Base-by-base conservation (phyloP, 2,113 vertebrate genomes). In the Glaucomys volans region DNA sequence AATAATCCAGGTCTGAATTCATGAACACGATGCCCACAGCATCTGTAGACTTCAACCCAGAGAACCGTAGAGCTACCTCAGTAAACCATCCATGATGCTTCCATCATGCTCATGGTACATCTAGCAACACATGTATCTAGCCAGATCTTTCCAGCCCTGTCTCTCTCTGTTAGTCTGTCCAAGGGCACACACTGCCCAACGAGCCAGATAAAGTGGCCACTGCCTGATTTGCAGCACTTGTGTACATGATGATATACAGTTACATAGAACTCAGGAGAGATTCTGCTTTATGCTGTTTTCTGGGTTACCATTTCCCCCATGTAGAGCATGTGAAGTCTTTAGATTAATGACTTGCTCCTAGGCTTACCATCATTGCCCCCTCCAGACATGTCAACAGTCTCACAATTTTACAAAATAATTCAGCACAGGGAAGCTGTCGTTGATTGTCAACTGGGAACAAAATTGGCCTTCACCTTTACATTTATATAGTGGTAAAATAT, bases 401-500 rank as follows among this genome's bases (percentile, higher is more conserved):
- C 6, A 69, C 44, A 57, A 32, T 44, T 67, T 57, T 90, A 47
- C 66, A 92, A 71, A 94, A 24, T 9, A 28, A 72, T 28, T 86
- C 50, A 54, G 52, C n/a, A 22, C 40, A 17, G 81, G 77, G 28
- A n/a, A 62, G 47, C 44, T 47, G n/a, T n/a, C 11, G 47, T 54
- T 71, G 30, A 42, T 42, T 28, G 28, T 16, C 71, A 52, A 32
- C 50, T 59, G 91, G 12, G 20, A 42, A 47, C 30, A 71, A 47
- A 47, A 42, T 3, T 20, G 8, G 37, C 22, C 14, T 79, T 83
- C 24, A 30, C 59, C 88, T 40, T 85, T 8, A 6, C n/a, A 2
- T 22, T 24, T 8, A 28, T 3, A 16, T 11, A 67, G 30, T 0
- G 0, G 26, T 12, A 44, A 30, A 30, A 50, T 37, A 17, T 0